Percentiles rank a stretch among this genome's conserved stretches.
phyloP scores from a whole-genome alignment of 2,888 invertebrate species.

The Arge pagana region DNA sequence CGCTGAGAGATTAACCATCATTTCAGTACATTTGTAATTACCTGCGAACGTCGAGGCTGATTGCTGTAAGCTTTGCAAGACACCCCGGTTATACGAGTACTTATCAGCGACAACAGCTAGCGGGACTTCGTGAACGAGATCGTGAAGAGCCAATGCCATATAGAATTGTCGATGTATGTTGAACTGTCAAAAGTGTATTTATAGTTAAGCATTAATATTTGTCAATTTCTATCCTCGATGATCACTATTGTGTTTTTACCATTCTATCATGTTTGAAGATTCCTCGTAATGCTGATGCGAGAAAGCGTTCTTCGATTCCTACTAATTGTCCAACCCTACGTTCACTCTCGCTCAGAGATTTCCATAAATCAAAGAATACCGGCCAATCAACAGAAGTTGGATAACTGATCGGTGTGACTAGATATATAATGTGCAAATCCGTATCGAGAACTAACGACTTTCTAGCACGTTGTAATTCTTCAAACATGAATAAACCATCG shows the following conservation, averaged over 20 bases:
- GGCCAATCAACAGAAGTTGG: conserved; percentile 80
- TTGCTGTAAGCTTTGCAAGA: conserved; percentile 92
- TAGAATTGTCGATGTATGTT: conserved; percentile 71
- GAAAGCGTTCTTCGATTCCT: conserved; percentile 85
- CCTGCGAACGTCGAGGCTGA: conserved; percentile 94
- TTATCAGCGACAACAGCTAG: conserved; percentile 80
- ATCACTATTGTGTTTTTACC: conserved; percentile 30
- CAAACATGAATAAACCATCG: conserved; percentile 86
- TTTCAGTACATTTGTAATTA: too few species aligned
- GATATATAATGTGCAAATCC: conserved; percentile 92
- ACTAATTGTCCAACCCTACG: conserved; percentile 86
- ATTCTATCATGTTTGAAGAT: conserved; percentile 59
- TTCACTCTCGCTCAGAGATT: conserved; percentile 76
- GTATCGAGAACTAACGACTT: conserved; percentile 90
- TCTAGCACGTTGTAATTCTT: conserved; percentile 87
- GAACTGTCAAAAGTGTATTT: too few species aligned
- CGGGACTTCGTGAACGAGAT: conserved; percentile 89
- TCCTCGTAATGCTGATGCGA: conserved; percentile 77
- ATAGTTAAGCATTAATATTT: too few species aligned
- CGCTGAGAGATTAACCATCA: too few species aligned
- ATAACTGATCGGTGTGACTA: conserved; percentile 90
- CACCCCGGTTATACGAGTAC: conserved; percentile 85
- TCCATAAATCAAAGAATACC: conserved; percentile 80
- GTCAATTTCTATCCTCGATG: too few species aligned
- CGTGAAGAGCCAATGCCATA: conserved; percentile 88